These are phyloP conservation scores for Ochropacha duplaris DNA, from an alignment of 2,888 invertebrate species.

Conservation along the genomic window DNA sequence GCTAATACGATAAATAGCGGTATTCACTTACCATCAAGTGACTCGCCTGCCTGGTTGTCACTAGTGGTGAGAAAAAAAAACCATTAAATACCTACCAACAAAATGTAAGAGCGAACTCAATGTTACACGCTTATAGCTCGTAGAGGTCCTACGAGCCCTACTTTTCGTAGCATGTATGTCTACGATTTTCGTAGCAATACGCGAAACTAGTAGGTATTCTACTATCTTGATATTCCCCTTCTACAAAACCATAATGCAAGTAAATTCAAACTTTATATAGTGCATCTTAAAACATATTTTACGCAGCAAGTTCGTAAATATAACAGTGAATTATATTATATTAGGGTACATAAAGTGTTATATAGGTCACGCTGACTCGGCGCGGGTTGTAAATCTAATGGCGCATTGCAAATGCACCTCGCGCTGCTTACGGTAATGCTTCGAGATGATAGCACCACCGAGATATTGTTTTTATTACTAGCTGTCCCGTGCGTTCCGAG, in stretches of 20 bases:
- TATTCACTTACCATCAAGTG: too few species aligned
- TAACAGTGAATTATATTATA: constrained; percentile 15
- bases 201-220: too few species aligned
- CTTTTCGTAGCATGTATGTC: constrained; percentile 18
- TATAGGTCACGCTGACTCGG: constrained; percentile 38
- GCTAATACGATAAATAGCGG: too few species aligned
- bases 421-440: constrained; percentile 20
- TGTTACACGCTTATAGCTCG: background rate
- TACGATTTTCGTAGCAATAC: background rate
- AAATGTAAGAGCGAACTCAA: too few species aligned
- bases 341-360: constrained; percentile 22
- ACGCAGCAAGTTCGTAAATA: background rate
- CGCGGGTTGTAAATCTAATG: constrained; percentile 61
- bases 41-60: too few species aligned
- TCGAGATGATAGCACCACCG: constrained; percentile 21
- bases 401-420: constrained; percentile 60
- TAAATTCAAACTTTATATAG: background rate
- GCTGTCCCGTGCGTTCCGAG: too few species aligned
- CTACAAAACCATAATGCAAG: too few species aligned
- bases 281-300: background rate
- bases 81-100: too few species aligned
- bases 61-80: too few species aligned
- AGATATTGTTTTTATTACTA: constrained; percentile 12
- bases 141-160: constrained; percentile 6
- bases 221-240: too few species aligned